phyloP scores from a whole-genome alignment of 2,888 invertebrate genomes.

The Agrochola lychnidis region DNA sequence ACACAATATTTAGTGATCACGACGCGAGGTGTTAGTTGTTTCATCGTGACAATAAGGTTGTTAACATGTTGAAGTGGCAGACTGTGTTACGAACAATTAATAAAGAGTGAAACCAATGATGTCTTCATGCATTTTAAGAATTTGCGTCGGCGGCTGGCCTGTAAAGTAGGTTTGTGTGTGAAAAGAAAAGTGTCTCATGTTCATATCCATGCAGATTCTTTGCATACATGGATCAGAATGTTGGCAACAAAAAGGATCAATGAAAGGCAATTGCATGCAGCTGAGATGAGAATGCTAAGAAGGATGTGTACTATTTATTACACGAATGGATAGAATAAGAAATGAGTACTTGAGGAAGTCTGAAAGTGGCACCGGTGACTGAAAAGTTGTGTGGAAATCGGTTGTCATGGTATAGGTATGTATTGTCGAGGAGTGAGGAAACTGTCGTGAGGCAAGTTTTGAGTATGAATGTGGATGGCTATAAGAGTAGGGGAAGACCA shows the following conservation, averaged over 20 bases:
- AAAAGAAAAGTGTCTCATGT: background rate
- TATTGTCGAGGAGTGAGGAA: background rate
- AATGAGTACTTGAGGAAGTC: too few species aligned
- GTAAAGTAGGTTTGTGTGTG: background rate
- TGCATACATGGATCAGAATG: background rate
- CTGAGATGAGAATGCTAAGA: background rate
- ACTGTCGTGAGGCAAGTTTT: background rate
- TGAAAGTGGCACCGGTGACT: background rate
- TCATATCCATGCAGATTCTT: too few species aligned
- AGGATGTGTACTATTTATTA: background rate
- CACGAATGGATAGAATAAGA: too few species aligned
- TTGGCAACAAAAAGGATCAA: background rate
- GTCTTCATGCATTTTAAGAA: background rate
- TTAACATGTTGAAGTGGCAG: constrained; percentile 20
- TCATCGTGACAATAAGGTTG: constrained; percentile 26
- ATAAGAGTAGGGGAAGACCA: background rate
- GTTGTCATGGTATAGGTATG: background rate
- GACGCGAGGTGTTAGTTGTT: constrained; percentile 14
- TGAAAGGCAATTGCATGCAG: background rate
- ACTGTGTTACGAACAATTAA: background rate
- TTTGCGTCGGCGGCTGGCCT: background rate
- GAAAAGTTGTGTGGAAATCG: background rate
- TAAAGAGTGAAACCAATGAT: background rate
- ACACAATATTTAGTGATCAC: constrained; percentile 25
- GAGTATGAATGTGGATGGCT: background rate